These are phyloP conservation scores for Ectropis crepuscularia DNA, from an alignment of 2,888 invertebrate species.

Conservation along the genomic window DNA sequence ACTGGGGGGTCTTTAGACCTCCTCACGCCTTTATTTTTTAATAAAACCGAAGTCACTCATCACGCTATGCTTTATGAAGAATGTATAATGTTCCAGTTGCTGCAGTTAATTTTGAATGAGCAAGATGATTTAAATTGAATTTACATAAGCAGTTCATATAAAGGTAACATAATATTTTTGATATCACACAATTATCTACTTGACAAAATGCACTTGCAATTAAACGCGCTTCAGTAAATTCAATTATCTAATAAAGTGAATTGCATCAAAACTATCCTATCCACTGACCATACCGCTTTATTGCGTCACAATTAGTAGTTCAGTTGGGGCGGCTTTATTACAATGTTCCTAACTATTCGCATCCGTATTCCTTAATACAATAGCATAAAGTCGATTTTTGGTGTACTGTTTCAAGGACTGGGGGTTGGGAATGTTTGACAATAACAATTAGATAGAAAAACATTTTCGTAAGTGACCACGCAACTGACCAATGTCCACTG, in stretches of 20 bases:
- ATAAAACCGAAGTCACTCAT: too few species aligned
- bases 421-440: conserved; percentile 10
- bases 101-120: too few species aligned
- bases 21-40: too few species aligned
- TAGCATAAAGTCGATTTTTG: conserved; percentile 44
- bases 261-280: conserved; percentile 50
- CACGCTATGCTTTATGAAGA: too few species aligned
- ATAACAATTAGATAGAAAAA: conserved; percentile 40
- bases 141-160: too few species aligned
- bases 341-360: conserved; percentile 17
- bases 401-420: background rate
- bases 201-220: conserved; percentile 24
- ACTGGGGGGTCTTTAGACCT: too few species aligned
- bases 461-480: conserved; percentile 55
- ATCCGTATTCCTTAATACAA: conserved; percentile 36
- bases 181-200: background rate
- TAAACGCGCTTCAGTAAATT: conserved; percentile 19
- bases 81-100: too few species aligned
- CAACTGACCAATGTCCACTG: conserved; percentile 59
- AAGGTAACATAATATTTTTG: too few species aligned
- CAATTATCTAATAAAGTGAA: conserved; percentile 63
- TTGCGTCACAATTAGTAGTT: conserved; percentile 68
- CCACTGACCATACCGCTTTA: conserved; percentile 73
- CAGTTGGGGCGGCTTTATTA: conserved; percentile 43
- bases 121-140: too few species aligned